phyloP scores from a whole-genome alignment of 2,797 vertebrate genomes.

The Brotula barbata region DNA sequence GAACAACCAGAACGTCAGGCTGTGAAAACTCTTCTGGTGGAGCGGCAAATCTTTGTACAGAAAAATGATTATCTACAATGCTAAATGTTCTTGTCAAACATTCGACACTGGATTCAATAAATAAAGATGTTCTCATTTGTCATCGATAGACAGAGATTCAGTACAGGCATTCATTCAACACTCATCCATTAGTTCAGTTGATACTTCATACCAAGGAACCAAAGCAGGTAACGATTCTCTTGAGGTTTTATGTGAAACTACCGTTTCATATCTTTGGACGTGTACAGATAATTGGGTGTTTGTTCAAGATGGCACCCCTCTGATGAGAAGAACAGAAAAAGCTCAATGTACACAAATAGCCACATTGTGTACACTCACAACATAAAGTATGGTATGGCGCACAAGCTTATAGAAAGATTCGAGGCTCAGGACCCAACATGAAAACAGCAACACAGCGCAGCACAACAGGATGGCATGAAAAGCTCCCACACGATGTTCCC shows the following conservation, averaged over 20 bases:
- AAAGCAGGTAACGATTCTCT: too few relatives aligned
- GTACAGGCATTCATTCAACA: too few relatives aligned
- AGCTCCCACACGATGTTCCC: conserved; percentile 37
- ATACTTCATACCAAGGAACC: too few relatives aligned
- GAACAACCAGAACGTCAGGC: conserved; percentile 38
- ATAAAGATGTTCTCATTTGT: too few relatives aligned
- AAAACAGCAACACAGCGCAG: conserved; percentile 42
- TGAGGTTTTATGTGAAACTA: too few relatives aligned
- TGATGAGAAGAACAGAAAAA: conserved; percentile 19
- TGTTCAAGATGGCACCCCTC: too few relatives aligned
- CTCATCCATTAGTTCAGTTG: too few relatives aligned
- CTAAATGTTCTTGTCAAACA: conserved; percentile 9
- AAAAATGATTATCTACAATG: conserved; percentile 23
- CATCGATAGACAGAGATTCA: too few relatives aligned
- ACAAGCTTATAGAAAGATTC: conserved; percentile 29
- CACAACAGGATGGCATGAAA: conserved; percentile 44
- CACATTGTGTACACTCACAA: conserved; percentile 33
- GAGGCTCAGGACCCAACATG: conserved; percentile 32
- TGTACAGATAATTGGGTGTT: too few relatives aligned
- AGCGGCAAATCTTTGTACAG: conserved; percentile 24
- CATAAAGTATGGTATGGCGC: conserved; percentile 43
- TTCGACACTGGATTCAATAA: too few relatives aligned
- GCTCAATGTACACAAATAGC: conserved; percentile 26
- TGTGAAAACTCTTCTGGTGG: conserved; percentile 31
- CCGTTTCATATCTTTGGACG: too few relatives aligned